Percentiles rank a stretch among this genome's conserved stretches.
These are phyloP conservation scores for Choloepus didactylus DNA, from an alignment of 2,797 vertebrate species.

Conservation along the genomic window DNA sequence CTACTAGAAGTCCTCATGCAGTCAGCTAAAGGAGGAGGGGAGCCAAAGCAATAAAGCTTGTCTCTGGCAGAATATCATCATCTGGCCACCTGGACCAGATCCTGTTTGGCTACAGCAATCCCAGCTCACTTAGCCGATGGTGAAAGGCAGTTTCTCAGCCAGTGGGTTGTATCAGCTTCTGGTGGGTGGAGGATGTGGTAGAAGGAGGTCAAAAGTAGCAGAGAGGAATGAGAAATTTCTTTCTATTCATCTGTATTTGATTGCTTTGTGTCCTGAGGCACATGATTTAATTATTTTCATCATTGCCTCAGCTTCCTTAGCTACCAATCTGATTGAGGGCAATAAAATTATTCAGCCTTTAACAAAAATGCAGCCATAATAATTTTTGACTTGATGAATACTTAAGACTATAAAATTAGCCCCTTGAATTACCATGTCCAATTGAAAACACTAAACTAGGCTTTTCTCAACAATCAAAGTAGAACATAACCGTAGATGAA, in stretches of 20 bases:
- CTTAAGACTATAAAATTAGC: constrained; percentile 76
- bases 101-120: constrained; percentile 18
- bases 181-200: neutral
- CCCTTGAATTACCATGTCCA: constrained; percentile 72
- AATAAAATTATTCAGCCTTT: constrained; percentile 84
- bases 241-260: constrained; percentile 77
- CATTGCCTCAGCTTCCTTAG: constrained; percentile 79
- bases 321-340: constrained; percentile 74
- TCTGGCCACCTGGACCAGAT: constrained; percentile 28
- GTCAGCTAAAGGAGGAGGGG: constrained; percentile 5
- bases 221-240: constrained; percentile 65
- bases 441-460: constrained; percentile 67
- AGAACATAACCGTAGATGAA: neutral
- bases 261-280: constrained; percentile 84
- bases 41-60: constrained; percentile 64
- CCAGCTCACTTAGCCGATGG: neutral
- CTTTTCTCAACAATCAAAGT: constrained; percentile 73
- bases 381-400: constrained; percentile 81
- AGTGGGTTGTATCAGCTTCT: neutral
- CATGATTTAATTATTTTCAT: constrained; percentile 85
- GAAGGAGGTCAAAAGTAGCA: constrained; percentile 66
- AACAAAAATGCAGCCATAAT: constrained; percentile 80
- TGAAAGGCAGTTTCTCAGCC: constrained; percentile 33
- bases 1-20: constrained; percentile 67
- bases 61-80: constrained; percentile 60